These are phyloP conservation scores for Chloropsis hardwickii DNA, from an alignment of 2,113 vertebrate genomes.

Conservation along the genomic window DNA sequence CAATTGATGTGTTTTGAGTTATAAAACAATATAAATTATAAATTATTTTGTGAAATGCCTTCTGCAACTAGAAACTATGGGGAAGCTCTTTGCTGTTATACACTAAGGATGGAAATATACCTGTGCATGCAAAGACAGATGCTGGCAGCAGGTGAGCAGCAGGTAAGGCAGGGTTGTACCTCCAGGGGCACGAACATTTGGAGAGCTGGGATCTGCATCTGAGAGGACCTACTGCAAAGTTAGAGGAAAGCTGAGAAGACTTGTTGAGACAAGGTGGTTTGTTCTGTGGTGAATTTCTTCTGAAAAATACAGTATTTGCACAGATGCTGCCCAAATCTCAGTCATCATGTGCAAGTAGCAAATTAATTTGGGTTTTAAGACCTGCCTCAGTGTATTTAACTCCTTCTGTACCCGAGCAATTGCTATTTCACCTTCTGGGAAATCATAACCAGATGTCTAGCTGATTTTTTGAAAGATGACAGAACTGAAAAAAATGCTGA, in stretches of 20 bases:
- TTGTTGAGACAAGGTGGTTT: not conserved
- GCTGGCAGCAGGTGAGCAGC: not conserved
- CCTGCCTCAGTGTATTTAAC: not conserved
- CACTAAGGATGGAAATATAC: not conserved
- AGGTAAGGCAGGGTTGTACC: not conserved
- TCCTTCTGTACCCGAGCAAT: not conserved
- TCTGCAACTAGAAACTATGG: not conserved
- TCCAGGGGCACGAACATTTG: fast-evolving
- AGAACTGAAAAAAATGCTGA: not conserved
- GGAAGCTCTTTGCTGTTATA: not conserved
- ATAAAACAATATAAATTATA: not conserved
- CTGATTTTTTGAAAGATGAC: not conserved
- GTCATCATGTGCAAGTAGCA: not conserved
- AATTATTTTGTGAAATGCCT: not conserved
- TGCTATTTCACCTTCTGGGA: not conserved
- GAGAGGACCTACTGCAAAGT: not conserved
- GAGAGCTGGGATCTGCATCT: not conserved
- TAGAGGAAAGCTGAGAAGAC: not conserved
- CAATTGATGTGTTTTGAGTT: not conserved
- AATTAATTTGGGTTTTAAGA: not conserved
- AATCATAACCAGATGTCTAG: not conserved
- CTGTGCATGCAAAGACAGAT: not conserved
- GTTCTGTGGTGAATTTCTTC: not conserved
- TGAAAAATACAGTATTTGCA: not conserved
- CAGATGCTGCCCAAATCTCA: not conserved